Base-by-base conservation (phyloP, 2,888 invertebrate genomes). In the Lepidochitona cinerea region DNA sequence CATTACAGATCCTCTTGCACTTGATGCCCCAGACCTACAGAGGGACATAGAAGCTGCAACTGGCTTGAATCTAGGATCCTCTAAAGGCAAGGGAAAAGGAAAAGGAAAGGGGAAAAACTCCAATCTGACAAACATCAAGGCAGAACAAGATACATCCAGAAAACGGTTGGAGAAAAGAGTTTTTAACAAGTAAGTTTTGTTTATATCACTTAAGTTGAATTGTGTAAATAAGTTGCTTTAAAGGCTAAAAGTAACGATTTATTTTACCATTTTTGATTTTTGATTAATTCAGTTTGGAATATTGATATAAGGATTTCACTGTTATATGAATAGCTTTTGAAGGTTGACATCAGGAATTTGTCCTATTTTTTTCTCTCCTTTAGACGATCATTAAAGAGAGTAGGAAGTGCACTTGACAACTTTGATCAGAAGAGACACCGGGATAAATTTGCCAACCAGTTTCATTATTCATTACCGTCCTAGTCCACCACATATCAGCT, bases 401-500 rank as follows among this genome's bases (percentile, higher is more conserved):
- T 92, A 26, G 91, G 92, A n/a, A 79, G 84, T 29, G 86, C 88
- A 9, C 75, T 92, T 73, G 92, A 92, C 83, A 84, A 83, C 33
- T 75, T 90, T 1, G 92, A 92, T 74, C 85, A 88, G 66, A 91
- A 91, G 72, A 81, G 82, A 71, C 83, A 85, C 68, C 82, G 86
- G 73, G 92, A 92, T 80, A 92, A 92, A 84, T 93, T 91, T 88
- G 92, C 91, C 1, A 92, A 92, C 79, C 92, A 92, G 82, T 92
- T 92, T 84, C 91, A 92, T 81, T 92, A 92, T 76, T 74, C 84
- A 1, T 78, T 82, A 37, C 59, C 59, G 14, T 59, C 59, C 14
- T 59, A 41, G 41, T n/a, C n/a, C n/a, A 49, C 49, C 49, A 4
- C 49, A 49, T 4, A 23, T 49, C 49, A 49, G 18, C 49, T n/a